Evolutionary conservation across 1,140 invertebrate genomes (phyloP).

Genomic region (Drosophila sp.): DNA sequence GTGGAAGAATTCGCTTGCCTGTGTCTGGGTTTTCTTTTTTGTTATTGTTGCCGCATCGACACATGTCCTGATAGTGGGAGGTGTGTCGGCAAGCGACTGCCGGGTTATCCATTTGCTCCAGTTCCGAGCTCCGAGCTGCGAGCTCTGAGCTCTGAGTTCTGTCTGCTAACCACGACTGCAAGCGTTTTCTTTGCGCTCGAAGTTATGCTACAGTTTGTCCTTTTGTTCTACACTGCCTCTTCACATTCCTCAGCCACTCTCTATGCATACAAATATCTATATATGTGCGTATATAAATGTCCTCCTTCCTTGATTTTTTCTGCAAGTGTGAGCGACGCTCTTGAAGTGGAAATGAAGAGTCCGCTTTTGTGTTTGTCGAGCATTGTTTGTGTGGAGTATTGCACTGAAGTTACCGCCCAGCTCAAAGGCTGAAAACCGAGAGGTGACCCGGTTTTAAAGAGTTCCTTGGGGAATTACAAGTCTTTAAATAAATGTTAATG

Average conservation of each 20-base stretch:
- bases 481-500: too few species aligned
- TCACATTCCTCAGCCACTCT: not conserved
- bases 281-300: not conserved
- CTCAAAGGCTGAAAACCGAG: constrained; percentile 1
- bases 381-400: constrained; percentile 45
- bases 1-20: too few species aligned
- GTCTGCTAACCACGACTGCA: constrained; percentile 62
- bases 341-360: constrained; percentile 39
- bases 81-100: not conserved
- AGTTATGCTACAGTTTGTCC: constrained; percentile 63
- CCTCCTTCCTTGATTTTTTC: constrained; percentile 25
- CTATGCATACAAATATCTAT: constrained; percentile 6
- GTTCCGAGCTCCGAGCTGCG: constrained; percentile 38
- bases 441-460: constrained; percentile 38
- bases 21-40: constrained; percentile 24
- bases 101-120: constrained; percentile 55
- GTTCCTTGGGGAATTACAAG: not conserved
- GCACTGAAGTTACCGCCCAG: constrained; percentile 7
- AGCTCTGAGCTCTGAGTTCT: too few species aligned
- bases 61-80: constrained; percentile 46
- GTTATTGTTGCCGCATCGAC: constrained; percentile 43
- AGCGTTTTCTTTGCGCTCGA: constrained; percentile 66
- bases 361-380: constrained; percentile 41
- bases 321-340: constrained; percentile 29
- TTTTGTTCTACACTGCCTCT: constrained; percentile 29